Base-by-base conservation (phyloP, 2,113 vertebrate genomes). In the Oryzias woworae region DNA sequence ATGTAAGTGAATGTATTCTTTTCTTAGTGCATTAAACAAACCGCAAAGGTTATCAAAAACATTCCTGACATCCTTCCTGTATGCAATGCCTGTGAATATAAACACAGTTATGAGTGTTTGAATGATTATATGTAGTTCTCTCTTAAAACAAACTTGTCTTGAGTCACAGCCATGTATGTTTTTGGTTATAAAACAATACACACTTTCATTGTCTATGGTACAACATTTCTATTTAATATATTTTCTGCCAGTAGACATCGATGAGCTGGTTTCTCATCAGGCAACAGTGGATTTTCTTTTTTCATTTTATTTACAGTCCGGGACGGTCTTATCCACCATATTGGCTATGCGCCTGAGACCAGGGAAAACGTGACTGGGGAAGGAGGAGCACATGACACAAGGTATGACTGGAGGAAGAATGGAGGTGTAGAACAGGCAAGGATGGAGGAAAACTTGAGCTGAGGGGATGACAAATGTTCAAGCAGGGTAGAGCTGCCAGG, bases 181-280 rank as follows among this genome's bases (percentile, higher is more conserved):
- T 93, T 92, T 91, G 89, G 91, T 92, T 88, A 91, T 88, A 89
- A 88, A 91, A 91, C 78, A 89, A 88, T 89, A 92, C 85, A 86
- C 77, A 85, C 83, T 84, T 86, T 85, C 79, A 82, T 84, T 85
- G 83, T 87, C 85, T 86, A 89, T 83, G 81, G 87, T 91, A 91
- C 83, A 90, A 87, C 81, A 87, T 76, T 84, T 89, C 78, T 86
- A 89, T 85, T 87, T 87, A 81, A 90, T 87, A 90, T 88, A 83
- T 77, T 85, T 80, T 76, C 78, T 75, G 82, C 78, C 85, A 83
- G 79, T 89, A 90, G 76, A 85, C 74, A 75, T 88, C 77, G 84
- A 81, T 84, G 87, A 89, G 88, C 90, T 90, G 86, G 83, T 89
- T 90, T 85, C 77, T 83, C 85, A 83, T 73, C 82, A 87, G 85